phyloP scores from a whole-genome alignment of 2,113 vertebrate genomes.

The Phyllopteryx taeniolatus region DNA sequence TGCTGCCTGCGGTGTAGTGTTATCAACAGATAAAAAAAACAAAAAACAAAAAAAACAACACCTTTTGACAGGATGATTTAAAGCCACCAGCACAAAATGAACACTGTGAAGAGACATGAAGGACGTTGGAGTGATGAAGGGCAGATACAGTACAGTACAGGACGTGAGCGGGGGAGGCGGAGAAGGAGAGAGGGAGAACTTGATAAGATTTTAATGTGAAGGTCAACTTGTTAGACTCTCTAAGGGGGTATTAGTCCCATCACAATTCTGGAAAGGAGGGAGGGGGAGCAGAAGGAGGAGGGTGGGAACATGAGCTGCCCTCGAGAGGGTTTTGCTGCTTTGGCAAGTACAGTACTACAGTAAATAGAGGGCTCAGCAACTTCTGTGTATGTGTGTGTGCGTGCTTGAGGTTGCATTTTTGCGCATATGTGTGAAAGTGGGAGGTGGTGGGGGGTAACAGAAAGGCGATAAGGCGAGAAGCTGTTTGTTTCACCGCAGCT shows the following conservation, averaged over 20 bases:
- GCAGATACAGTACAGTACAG: slow-evolving; percentile 24
- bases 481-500: slow-evolving; percentile 32
- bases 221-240: slow-evolving; percentile 72
- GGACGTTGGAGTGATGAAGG: slow-evolving; percentile 40
- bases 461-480: slow-evolving; percentile 34
- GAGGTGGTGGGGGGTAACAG: slow-evolving; percentile 29
- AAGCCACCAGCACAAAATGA: slow-evolving; percentile 22
- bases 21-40: slow-evolving; percentile 12
- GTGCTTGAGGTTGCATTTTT: slow-evolving; percentile 45
- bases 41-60: slow-evolving; percentile 5
- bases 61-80: slow-evolving; percentile 27
- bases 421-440: slow-evolving; percentile 44
- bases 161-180: slow-evolving; percentile 39
- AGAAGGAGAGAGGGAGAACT: slow-evolving; percentile 32
- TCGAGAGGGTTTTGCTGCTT: slow-evolving; percentile 63
- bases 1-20: not conserved
- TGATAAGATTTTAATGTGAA: slow-evolving; percentile 75
- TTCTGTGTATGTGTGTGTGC: slow-evolving; percentile 29
- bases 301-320: slow-evolving; percentile 10
- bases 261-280: slow-evolving; percentile 28
- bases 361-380: slow-evolving; percentile 64
- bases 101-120: slow-evolving; percentile 30
- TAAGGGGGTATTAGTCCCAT: slow-evolving; percentile 58
- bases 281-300: slow-evolving; percentile 7
- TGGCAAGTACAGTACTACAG: slow-evolving; percentile 53